A percentile compares a stretch with the other conserved stretches of the same genome.
These are phyloP conservation scores for Eulemur macaco DNA, from an alignment of 2,113 vertebrate species.

Conservation along the genomic window DNA sequence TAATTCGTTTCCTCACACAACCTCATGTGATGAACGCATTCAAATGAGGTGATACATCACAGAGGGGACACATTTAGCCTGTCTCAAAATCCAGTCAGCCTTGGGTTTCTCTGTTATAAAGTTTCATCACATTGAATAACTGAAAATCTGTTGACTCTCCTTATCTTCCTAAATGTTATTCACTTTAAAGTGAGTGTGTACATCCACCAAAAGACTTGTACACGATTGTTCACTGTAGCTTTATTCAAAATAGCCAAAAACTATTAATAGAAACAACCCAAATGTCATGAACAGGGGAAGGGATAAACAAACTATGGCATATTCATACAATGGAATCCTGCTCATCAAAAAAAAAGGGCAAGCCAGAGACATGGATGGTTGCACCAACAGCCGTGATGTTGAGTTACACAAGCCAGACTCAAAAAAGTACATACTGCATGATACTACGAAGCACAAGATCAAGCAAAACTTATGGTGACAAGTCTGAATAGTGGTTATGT, in stretches of 20 bases:
- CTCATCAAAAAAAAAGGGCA: neutral
- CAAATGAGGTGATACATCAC: neutral
- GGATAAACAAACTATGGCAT: neutral
- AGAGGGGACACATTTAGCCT: neutral
- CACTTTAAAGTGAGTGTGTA: neutral
- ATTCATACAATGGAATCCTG: neutral
- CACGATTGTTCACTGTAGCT: neutral
- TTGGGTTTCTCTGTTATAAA: neutral
- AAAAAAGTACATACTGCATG: neutral
- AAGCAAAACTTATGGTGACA: neutral
- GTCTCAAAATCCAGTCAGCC: neutral
- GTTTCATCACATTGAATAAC: neutral
- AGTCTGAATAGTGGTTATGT: neutral
- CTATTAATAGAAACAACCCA: neutral
- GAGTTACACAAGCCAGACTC: neutral
- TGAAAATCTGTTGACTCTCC: constrained; percentile 11
- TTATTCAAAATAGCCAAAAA: constrained; percentile 21
- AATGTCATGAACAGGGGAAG: neutral
- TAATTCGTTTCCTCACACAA: neutral
- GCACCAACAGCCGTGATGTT: neutral
- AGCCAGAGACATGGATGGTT: neutral
- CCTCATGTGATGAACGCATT: neutral
- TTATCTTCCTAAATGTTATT: neutral
- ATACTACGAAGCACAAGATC: neutral
- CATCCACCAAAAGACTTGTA: neutral